Evolutionary conservation across 1,140 invertebrate species (phyloP), one percentile per base, ranked within the genome.

Genomic region (Ylistrum balloti): DNA sequence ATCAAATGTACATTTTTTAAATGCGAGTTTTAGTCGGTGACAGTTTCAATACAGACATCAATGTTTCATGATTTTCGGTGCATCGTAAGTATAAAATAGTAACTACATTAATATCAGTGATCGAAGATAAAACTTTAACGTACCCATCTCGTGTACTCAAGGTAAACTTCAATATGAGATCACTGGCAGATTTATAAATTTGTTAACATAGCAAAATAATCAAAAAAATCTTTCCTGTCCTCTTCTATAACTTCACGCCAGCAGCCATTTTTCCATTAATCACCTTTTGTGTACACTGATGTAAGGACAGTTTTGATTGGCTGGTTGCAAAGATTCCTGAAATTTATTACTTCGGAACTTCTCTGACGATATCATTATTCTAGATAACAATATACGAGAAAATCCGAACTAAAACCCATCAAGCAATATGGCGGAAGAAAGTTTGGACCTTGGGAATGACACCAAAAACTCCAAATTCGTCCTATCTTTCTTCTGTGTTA

Each of bases 391-490:
- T 33, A 32, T n/a, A 33, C 34, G 85, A 85, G 85, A 56, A 74
- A 88, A 85, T 88, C n/a, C 32, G 20, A 85, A 74, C 9, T 32
- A 34, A 33, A 85, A 85, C 45, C 48, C 85, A 85, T 88, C 48
- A 88, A 85, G 56, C 88, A 88, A 88, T 88, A 88, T 88, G 88
- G 88, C 88, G 88, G 88, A 88, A 88, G 88, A 88, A 88, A 88
- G 35, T 88, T 88, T 74, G 56, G 56, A 74, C 56, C 56, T 74
- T 74, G 56, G 15, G 56, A 74, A 74, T 74, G 56, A 74, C 56
- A 74, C 56, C 56, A 74, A 74, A 74, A 74, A 74, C 56, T 74
- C 9, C 28, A n/a, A 74, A 17, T 74, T 74, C 28, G n/a, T 9
- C 56, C 22, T 74, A 74, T 74, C 13, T n/a, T 28, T 74, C 56